Evolutionary conservation across 2,888 invertebrate genomes (phyloP), one percentile per base, ranked within the genome.

Genomic region (Dendrolimus pini): DNA sequence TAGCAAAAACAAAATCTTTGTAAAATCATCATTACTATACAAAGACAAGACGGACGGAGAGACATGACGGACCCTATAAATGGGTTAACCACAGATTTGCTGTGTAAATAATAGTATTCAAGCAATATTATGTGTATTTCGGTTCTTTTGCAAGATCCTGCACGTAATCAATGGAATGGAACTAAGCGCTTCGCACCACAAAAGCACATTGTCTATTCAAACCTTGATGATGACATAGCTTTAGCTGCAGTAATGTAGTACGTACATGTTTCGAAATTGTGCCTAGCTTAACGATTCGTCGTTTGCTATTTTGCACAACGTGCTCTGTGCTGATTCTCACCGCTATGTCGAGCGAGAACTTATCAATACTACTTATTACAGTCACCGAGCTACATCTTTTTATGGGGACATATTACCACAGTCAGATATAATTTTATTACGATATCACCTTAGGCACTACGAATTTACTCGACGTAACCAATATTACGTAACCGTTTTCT

Each of bases 241-340:
- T 60, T 13, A 53, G 56, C 55, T 57, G 56, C 58, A 55, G 63
- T 54, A 54, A 62, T 65, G 71, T 71, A 71, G 67, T 68, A 63
- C 68, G 65, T 64, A 62, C 60, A 58, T 52, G 74, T 87, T 83
- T 80, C 81, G 80, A 81, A 83, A 86, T 72, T 65, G 66, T 74
- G 68, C 77, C 75, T 76, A 78, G 74, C 75, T 74, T 58, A 77
- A 77, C 74, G 78, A 74, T 75, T 75, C 70, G 75, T 78, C 75
- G 74, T 77, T 78, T 74, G 71, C 67, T 64, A 67, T 67, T 77
- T 82, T 80, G 70, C 82, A 77, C 79, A 83, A 82, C 74, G 62
- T 60, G 67, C 67, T 71, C 68, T 75, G 75, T 69, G 68, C 75
- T 70, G 69, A 71, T 82, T 83, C 83, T 72, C 83, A 80, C 73